phyloP scores from a whole-genome alignment of 2,797 vertebrate species.

The Anguilla marmorata region DNA sequence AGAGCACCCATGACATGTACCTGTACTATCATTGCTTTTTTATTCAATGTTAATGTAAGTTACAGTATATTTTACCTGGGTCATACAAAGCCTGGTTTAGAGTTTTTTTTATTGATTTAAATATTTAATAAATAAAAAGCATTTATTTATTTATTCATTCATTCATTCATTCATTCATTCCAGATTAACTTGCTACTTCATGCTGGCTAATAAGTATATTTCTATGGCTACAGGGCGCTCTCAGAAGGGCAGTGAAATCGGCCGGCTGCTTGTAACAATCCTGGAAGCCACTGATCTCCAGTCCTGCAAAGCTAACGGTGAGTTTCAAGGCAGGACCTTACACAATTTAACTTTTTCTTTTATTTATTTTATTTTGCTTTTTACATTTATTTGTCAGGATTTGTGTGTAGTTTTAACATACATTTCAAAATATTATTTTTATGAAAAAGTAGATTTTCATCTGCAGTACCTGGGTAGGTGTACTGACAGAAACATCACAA shows the following conservation, averaged over 20 bases:
- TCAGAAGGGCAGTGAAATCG: constrained; percentile 86
- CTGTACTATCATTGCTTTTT: background rate
- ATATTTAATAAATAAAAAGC: too few relatives aligned
- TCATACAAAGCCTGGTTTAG: too few relatives aligned
- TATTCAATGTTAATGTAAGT: background rate
- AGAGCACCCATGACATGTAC: background rate
- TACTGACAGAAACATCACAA: too few relatives aligned
- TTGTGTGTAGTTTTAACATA: background rate
- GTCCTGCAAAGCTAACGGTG: constrained; percentile 87
- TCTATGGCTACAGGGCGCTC: constrained; percentile 76
- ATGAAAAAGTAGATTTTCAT: too few relatives aligned
- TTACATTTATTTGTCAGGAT: too few relatives aligned
- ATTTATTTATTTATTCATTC: too few relatives aligned
- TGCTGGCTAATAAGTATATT: background rate
- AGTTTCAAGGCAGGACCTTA: constrained; percentile 36
- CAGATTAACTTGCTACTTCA: background rate
- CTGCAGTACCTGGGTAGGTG: background rate
- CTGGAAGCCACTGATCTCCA: constrained; percentile 92
- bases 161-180: background rate
- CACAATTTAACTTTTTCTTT: background rate
- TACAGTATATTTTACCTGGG: background rate
- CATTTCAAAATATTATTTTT: background rate
- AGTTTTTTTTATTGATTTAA: too few relatives aligned
- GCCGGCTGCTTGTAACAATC: constrained; percentile 88
- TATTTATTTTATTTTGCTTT: background rate